phyloP scores from a whole-genome alignment of 2,888 invertebrate species.

The Phoenoteleia sp. region DNA sequence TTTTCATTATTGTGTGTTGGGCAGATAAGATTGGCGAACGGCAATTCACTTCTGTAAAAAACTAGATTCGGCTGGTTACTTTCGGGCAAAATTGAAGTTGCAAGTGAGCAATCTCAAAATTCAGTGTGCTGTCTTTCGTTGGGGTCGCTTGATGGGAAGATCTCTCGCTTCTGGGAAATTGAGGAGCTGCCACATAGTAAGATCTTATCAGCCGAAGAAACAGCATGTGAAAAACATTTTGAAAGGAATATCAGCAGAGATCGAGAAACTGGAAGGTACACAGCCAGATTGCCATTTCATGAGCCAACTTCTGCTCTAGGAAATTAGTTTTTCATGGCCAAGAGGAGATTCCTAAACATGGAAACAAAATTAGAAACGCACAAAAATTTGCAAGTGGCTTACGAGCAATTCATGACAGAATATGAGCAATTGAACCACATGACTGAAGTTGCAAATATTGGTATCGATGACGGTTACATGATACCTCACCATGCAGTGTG shows the following conservation, averaged over 20 bases:
- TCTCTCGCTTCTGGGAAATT: slow-evolving; percentile 72
- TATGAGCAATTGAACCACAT: slow-evolving; percentile 45
- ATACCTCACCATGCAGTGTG: slow-evolving; percentile 17
- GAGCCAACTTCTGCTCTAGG: not conserved
- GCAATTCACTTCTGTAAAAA: slow-evolving; percentile 4
- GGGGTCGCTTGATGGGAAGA: not conserved
- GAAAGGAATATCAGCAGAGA: slow-evolving; percentile 67
- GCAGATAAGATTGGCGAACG: not conserved
- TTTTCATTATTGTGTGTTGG: not conserved
- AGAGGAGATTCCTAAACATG: not conserved
- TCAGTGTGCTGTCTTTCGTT: slow-evolving; percentile 9
- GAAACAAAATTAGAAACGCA: slow-evolving; percentile 5
- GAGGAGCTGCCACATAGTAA: slow-evolving; percentile 70
- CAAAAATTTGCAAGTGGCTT: not conserved
- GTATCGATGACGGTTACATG: not conserved
- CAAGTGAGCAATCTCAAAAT: not conserved
- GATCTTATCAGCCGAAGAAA: slow-evolving; percentile 68
- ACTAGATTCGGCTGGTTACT: slow-evolving; percentile 25
- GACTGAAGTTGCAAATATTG: not conserved
- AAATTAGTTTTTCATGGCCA: not conserved
- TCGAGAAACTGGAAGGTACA: slow-evolving; percentile 63
- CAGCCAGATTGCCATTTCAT: slow-evolving; percentile 33
- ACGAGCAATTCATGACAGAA: slow-evolving; percentile 20
- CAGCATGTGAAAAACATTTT: slow-evolving; percentile 75
- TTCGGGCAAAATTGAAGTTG: slow-evolving; percentile 1